Percentiles rank a stretch among this genome's conserved stretches.
Conservation (phyloP, 2,888 invertebrate species). For the Lithophane semibrunnea region DNA sequence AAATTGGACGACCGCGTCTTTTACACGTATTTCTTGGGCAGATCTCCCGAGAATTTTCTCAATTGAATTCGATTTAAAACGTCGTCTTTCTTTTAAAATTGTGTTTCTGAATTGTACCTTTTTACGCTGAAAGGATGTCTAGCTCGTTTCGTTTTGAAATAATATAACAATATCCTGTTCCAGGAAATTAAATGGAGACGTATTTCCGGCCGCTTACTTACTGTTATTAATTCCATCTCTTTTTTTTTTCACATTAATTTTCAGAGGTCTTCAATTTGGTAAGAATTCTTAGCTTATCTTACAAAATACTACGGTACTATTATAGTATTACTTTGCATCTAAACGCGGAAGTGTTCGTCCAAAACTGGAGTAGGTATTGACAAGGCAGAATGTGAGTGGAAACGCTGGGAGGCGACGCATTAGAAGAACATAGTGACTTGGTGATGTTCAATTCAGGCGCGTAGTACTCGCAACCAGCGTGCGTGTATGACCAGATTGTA, state of each 20-base stretch:
- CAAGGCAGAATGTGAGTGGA: too few relatives aligned
- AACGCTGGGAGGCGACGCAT: too few relatives aligned
- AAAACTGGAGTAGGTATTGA: too few relatives aligned
- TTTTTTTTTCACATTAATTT: neutral
- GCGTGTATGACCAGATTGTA: too few relatives aligned
- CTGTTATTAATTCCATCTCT: conserved; percentile 45
- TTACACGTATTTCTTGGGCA: conserved; percentile 54
- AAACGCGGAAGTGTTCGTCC: neutral
- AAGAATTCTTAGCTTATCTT: neutral
- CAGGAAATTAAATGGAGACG: conserved; percentile 55
- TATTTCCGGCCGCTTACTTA: conserved; percentile 50
- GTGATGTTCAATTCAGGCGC: too few relatives aligned
- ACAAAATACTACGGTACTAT: neutral
- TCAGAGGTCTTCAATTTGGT: neutral
- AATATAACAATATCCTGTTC: conserved; percentile 58
- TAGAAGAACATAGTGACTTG: too few relatives aligned
- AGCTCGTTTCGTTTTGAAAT: conserved; percentile 46
- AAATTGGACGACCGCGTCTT: conserved; percentile 52
- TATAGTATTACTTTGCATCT: neutral
- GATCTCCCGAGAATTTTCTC: conserved; percentile 37
- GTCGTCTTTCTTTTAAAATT: conserved; percentile 42
- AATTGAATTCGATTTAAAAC: conserved; percentile 61
- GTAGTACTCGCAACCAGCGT: too few relatives aligned
- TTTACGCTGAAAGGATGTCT: conserved; percentile 25
- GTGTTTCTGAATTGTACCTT: conserved; percentile 36